These are phyloP conservation scores for Heteropelma amictum DNA, from an alignment of 2,888 invertebrate species.

Conservation along the genomic window DNA sequence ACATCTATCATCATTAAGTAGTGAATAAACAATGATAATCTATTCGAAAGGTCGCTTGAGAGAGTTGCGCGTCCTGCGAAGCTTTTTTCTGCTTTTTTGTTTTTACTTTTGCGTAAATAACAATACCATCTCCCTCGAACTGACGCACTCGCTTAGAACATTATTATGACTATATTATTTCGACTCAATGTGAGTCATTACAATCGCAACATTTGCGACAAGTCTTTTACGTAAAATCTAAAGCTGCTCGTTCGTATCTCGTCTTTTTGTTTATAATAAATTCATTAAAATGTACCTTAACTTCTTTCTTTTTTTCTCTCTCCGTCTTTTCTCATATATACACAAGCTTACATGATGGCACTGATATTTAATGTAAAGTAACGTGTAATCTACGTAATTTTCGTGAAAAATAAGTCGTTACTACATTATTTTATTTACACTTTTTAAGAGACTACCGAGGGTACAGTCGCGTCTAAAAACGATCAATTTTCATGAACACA, in stretches of 20 bases:
- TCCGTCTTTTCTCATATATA: conserved; percentile 53
- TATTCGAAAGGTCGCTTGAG: conserved; percentile 4
- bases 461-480: not conserved
- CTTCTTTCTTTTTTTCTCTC: not conserved
- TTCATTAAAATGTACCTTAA: conserved; percentile 25
- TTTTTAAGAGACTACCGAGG: conserved; percentile 5
- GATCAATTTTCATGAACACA: not conserved
- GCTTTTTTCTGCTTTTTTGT: not conserved
- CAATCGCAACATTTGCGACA: conserved; percentile 38
- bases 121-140: conserved; percentile 29
- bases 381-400: conserved; percentile 25
- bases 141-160: not conserved
- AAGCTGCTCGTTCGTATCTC: conserved; percentile 22
- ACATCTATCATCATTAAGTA: conserved; percentile 3
- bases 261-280: conserved; percentile 32
- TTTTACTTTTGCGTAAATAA: conserved; percentile 34
- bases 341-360: conserved; percentile 67
- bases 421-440: conserved; percentile 45
- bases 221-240: conserved; percentile 38
- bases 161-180: conserved; percentile 28
- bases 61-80: conserved; percentile 11
- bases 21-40: conserved; percentile 14
- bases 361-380: conserved; percentile 64
- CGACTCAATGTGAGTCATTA: conserved; percentile 73
- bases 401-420: conserved; percentile 45